Evolutionary conservation across 2,888 invertebrate genomes (phyloP), one percentile per base, ranked within the genome.

Genomic region (Tethea ocularis): DNA sequence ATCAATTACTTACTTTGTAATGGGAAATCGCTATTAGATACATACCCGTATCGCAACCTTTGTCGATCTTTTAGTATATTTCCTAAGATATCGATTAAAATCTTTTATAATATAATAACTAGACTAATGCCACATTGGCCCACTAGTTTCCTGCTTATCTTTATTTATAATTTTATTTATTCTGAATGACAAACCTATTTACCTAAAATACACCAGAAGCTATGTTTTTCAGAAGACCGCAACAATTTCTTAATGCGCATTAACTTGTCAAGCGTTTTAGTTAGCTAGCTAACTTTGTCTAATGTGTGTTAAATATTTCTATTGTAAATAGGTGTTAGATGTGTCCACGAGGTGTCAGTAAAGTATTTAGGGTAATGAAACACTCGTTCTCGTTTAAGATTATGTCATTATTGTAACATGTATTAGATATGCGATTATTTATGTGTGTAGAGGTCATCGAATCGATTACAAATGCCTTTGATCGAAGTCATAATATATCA

Each of bases 291-390:
- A 11, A 33, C 20, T 17, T 6, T 53, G 33, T 8, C 20, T 17
- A 41, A 54, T 54, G 54, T 53, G 33, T 33, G 54, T 33, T 54
- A 54, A 33, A 33, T 33, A 33, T 54, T 22, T 33, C 10, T 24
- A 38, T 10, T 57, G 59, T 58, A 58, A 60, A 64, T 64, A 67
- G 68, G 46, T 46, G n/a, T 46, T 10, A 46, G 10, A 46, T 2
- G 46, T 46, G 46, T 46, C 46, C 17, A 46, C 17, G 46, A 46
- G 46, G 70, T 67, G 71, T 67, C 71, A 72, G 61, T 66, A 33
- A 65, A 77, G 77, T 76, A 84, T 84, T 84, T 73, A 73, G 84
- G 83, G 65, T 78, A 80, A 74, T 78, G 68, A 69, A 71, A 62
- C 63, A 64, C 46, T 17, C 57, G 67, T 59, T 64, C 71, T 64